These are phyloP conservation scores for Phocides pigmalion DNA, from an alignment of 1,140 invertebrate species.

Conservation along the genomic window DNA sequence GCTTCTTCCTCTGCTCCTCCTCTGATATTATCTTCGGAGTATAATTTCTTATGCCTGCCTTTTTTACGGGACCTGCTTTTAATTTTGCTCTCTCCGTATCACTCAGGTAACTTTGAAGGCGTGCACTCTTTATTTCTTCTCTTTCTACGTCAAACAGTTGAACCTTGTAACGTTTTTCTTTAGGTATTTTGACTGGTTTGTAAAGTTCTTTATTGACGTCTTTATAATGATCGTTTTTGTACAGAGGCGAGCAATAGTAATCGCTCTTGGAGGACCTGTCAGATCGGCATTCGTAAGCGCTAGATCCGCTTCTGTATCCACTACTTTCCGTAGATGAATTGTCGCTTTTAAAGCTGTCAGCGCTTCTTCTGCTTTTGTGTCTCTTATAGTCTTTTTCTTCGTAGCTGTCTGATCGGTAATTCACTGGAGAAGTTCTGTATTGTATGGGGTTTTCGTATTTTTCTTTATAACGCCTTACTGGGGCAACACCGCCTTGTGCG, in stretches of 20 bases:
- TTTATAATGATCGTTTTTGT: conserved; percentile 83
- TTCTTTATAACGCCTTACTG: conserved; percentile 63
- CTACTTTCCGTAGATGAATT: conserved; percentile 74
- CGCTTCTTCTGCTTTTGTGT: conserved; percentile 63
- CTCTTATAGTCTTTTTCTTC: conserved; percentile 66
- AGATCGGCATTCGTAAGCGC: conserved; percentile 64
- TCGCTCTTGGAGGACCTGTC: conserved; percentile 72
- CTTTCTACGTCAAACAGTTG: conserved; percentile 69
- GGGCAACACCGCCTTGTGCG: conserved; percentile 60
- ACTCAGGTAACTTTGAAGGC: conserved; percentile 85
- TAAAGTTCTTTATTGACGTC: conserved; percentile 81
- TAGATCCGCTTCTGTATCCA: conserved; percentile 75
- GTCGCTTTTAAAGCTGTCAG: conserved; percentile 74
- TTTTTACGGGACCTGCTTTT: conserved; percentile 66
- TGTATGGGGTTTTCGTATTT: conserved; percentile 65
- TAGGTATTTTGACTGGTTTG: conserved; percentile 80
- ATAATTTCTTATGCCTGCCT: conserved; percentile 86
- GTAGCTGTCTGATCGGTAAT: conserved; percentile 55
- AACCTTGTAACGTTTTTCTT: conserved; percentile 80
- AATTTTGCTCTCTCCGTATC: conserved; percentile 81
- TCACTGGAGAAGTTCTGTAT: conserved; percentile 50
- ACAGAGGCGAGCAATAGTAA: conserved; percentile 73
- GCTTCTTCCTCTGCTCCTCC: conserved; percentile 76
- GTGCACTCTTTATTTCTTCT: conserved; percentile 85
- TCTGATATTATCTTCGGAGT: conserved; percentile 86